A percentile compares a stretch with the other conserved stretches of the same genome.
Evolutionary conservation across 2,113 vertebrate species (phyloP).

Genomic region (Pseudorectes ferrugineus): DNA sequence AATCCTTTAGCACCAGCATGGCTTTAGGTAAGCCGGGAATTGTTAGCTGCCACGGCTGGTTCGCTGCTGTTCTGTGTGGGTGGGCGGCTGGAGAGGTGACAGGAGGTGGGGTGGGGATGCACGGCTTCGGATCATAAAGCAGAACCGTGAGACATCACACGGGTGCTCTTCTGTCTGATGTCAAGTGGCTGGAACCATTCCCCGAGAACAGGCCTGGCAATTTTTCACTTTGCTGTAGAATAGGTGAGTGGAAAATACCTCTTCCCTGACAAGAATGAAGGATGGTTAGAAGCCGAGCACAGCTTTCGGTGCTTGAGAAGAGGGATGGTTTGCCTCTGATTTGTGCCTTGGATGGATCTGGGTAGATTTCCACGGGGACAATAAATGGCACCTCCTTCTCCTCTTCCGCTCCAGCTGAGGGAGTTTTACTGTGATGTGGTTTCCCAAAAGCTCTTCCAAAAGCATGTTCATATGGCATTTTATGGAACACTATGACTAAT

Average conservation of each 20-base stretch:
- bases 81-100: not conserved
- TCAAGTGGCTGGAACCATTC: not conserved
- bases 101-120: not conserved
- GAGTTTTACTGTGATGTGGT: not conserved
- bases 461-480: not conserved
- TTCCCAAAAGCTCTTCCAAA: conserved; percentile 8
- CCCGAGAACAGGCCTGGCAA: not conserved
- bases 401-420: not conserved
- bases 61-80: not conserved
- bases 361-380: not conserved
- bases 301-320: not conserved
- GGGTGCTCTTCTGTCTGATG: not conserved
- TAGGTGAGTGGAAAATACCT: not conserved
- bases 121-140: not conserved
- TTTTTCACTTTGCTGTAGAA: not conserved
- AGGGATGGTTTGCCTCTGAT: not conserved
- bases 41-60: rapidly evolving
- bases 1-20: not conserved
- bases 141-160: not conserved
- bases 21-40: not conserved
- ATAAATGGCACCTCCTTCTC: not conserved
- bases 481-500: not conserved
- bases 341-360: not conserved
- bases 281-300: not conserved
- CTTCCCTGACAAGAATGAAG: not conserved